Percentiles rank a stretch among this genome's conserved stretches.
These are phyloP conservation scores for Lagopus muta DNA, from an alignment of 2,113 vertebrate species.

Conservation along the genomic window DNA sequence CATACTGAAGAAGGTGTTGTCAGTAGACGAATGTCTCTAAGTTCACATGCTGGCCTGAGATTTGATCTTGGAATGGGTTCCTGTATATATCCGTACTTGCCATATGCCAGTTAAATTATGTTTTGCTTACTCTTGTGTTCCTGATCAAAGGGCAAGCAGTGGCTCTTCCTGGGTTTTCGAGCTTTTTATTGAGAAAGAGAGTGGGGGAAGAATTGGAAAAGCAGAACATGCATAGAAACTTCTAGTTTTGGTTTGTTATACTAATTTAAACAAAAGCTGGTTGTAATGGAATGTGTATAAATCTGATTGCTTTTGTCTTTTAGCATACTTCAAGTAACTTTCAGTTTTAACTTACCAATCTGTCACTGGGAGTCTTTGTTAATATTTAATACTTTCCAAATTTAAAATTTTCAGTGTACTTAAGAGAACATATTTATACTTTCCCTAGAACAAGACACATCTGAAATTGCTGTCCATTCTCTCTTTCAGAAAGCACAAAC, in stretches of 20 bases:
- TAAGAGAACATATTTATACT: neutral
- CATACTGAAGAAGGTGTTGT: neutral
- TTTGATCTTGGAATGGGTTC: neutral
- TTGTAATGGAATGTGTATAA: neutral
- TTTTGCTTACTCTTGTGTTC: neutral
- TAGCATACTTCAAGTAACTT: neutral
- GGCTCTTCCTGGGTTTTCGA: neutral
- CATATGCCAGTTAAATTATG: neutral
- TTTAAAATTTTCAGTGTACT: neutral
- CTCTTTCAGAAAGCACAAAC: slow-evolving; percentile 84
- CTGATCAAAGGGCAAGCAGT: neutral
- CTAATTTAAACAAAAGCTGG: neutral
- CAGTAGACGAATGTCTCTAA: neutral
- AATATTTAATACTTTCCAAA: neutral
- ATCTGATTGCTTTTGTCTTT: neutral
- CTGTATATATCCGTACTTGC: neutral
- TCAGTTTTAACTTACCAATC: neutral
- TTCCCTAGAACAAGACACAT: neutral
- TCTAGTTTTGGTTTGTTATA: neutral
- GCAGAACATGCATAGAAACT: neutral
- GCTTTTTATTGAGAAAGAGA: neutral
- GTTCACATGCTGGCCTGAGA: neutral
- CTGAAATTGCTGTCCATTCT: slow-evolving; percentile 1
- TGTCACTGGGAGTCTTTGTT: neutral
- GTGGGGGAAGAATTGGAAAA: neutral